phyloP scores from a whole-genome alignment of 2,797 vertebrate species.

The Zenarchopterus dispar region DNA sequence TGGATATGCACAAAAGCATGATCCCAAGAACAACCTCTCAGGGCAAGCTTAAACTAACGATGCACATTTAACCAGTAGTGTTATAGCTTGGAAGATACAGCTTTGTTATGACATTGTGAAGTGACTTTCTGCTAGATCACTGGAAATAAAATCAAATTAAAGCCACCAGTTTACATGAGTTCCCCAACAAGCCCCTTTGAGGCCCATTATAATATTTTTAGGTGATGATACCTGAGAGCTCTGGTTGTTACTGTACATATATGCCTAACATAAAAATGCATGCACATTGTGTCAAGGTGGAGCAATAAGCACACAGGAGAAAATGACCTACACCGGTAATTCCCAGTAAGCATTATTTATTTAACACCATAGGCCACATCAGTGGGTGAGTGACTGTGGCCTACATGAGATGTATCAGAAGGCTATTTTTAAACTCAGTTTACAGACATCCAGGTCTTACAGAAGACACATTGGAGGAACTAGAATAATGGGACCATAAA shows the following conservation, averaged over 20 bases:
- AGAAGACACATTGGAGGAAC: conserved; percentile 23
- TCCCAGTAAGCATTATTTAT: conserved; percentile 79
- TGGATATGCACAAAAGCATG: background rate
- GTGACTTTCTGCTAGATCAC: conserved; percentile 24
- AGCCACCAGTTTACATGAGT: conserved; percentile 35
- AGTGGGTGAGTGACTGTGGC: conserved; percentile 66
- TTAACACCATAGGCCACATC: conserved; percentile 73
- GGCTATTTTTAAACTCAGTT: conserved; percentile 69
- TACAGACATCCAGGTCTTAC: conserved; percentile 45
- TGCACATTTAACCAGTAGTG: background rate
- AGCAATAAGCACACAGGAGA: conserved; percentile 27
- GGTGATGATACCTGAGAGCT: conserved; percentile 8
- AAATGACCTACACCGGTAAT: conserved; percentile 68
- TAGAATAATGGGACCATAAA: conserved; percentile 18
- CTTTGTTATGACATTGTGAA: conserved; percentile 16
- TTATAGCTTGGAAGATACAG: background rate
- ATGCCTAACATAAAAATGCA: conserved; percentile 12
- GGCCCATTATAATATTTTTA: conserved; percentile 12
- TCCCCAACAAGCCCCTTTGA: conserved; percentile 7
- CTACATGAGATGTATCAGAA: conserved; percentile 71
- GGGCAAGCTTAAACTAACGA: conserved; percentile 20
- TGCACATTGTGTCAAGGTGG: conserved; percentile 36
- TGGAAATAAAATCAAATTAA: conserved; percentile 39
- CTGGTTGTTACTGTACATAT: conserved; percentile 12
- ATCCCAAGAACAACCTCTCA: too few relatives aligned